phyloP scores from a whole-genome alignment of 1,140 invertebrate genomes.

The Aradophagus sp. region DNA sequence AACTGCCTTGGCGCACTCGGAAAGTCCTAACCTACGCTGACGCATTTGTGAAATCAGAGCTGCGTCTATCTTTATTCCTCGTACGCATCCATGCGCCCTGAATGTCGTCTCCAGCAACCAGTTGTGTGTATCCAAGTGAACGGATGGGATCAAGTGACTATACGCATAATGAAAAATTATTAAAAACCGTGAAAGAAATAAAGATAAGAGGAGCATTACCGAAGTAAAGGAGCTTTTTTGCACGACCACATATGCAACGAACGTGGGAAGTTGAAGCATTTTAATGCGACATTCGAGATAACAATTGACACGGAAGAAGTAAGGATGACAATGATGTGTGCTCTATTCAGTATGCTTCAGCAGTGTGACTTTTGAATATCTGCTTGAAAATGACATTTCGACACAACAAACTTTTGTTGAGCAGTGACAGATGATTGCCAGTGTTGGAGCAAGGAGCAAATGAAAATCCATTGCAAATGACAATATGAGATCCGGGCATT shows the following conservation, averaged over 20 bases:
- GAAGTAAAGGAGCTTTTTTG: slow-evolving; percentile 9
- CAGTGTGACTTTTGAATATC: not conserved
- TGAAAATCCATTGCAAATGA: slow-evolving; percentile 26
- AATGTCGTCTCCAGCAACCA: no score
- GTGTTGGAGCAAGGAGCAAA: slow-evolving; percentile 7
- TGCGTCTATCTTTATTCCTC: no score
- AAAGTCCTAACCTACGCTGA: no score
- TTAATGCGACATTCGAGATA: slow-evolving; percentile 1
- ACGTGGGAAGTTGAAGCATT: not conserved
- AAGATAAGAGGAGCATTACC: slow-evolving; percentile 10
- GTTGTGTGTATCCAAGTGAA: no score
- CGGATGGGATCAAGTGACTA: no score
- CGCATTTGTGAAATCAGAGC: no score
- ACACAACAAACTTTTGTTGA: slow-evolving; percentile 1
- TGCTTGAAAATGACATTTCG: slow-evolving; percentile 15
- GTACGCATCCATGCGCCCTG: no score
- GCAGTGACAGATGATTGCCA: slow-evolving; percentile 10
- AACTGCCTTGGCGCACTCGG: no score
- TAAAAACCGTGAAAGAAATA: slow-evolving; percentile 18
- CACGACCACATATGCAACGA: not conserved
- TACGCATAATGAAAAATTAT: slow-evolving; percentile 7
- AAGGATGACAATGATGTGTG: not conserved
- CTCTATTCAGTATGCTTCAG: slow-evolving; percentile 18
- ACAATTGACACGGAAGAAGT: not conserved
- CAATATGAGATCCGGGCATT: slow-evolving; percentile 15